Conservation (phyloP, 1,140 invertebrate species). For the Arctopsyche grandis region DNA sequence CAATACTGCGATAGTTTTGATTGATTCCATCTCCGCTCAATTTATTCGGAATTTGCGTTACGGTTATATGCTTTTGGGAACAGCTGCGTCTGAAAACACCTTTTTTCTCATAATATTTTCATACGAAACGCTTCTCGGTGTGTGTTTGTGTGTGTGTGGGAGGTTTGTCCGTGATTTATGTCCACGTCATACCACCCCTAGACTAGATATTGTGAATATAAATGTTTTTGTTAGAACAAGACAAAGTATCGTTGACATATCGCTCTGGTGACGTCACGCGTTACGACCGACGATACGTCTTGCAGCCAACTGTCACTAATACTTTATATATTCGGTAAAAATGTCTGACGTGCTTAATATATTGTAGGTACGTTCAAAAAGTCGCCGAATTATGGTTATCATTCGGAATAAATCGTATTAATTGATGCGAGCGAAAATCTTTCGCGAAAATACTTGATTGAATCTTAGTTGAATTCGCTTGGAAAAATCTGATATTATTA, state of each 20-base stretch:
- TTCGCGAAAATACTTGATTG: no score
- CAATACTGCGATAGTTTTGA: not conserved
- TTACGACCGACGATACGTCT: constrained; percentile 7
- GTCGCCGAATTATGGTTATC: no score
- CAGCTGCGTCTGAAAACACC: not conserved
- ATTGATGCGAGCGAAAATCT: no score
- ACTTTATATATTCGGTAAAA: no score
- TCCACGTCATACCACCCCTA: not conserved
- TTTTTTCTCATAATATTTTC: constrained; percentile 18
- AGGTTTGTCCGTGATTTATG: constrained; percentile 1
- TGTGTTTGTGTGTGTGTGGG: not conserved
- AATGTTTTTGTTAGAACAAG: constrained; percentile 31
- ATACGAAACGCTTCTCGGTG: not conserved
- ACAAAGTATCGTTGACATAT: constrained; percentile 35
- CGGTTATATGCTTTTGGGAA: not conserved
- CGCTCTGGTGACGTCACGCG: constrained; percentile 20
- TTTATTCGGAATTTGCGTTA: not conserved
- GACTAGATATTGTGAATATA: constrained; percentile 33
- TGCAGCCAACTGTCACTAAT: not conserved
- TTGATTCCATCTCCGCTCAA: not conserved
- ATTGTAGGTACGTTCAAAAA: no score
- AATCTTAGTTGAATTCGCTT: no score
- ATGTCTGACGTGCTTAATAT: no score
- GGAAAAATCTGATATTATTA: no score
- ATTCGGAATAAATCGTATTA: no score